Evolutionary conservation across 2,797 vertebrate species (phyloP).

Genomic region (Tenualosa thibaudeaui): DNA sequence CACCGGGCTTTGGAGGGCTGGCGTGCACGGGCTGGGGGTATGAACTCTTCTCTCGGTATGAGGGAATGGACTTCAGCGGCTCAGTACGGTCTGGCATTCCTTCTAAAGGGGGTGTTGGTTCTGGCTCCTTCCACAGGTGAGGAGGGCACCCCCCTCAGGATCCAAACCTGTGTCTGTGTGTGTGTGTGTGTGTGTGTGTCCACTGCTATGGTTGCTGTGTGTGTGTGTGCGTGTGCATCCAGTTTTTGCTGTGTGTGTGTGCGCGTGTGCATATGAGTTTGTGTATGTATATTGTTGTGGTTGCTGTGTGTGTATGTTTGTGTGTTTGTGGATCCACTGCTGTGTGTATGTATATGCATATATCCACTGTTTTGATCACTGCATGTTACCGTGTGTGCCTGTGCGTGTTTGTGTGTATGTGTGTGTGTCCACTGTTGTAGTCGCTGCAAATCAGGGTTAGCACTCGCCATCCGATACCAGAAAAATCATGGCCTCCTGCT

Average conservation of each 20-base stretch:
- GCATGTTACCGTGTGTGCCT: conserved; percentile 20
- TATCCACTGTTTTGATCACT: no score
- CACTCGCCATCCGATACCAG: conserved; percentile 96
- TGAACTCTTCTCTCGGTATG: neutral
- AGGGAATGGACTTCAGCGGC: neutral
- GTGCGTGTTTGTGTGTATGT: conserved; percentile 27
- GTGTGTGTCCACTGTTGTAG: conserved; percentile 46
- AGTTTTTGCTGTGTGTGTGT: neutral
- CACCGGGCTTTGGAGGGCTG: neutral
- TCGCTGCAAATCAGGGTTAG: conserved; percentile 70
- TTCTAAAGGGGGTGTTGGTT: neutral
- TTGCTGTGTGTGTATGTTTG: neutral
- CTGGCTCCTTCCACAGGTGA: neutral
- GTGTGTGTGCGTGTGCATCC: neutral
- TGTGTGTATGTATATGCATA: neutral
- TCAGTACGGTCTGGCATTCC: neutral
- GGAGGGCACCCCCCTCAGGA: neutral
- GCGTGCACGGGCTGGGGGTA: neutral
- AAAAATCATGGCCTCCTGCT: conserved; percentile 94
- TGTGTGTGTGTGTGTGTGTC: conserved; percentile 1
- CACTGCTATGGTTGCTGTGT: neutral
- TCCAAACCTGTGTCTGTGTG: conserved; percentile 1
- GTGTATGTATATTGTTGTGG: neutral
- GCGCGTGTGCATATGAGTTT: neutral
- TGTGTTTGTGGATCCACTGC: no score